Evolutionary conservation across 2,888 invertebrate genomes (phyloP), one percentile per base, ranked within the genome.

Genomic region (Neoitamus cyanurus): DNA sequence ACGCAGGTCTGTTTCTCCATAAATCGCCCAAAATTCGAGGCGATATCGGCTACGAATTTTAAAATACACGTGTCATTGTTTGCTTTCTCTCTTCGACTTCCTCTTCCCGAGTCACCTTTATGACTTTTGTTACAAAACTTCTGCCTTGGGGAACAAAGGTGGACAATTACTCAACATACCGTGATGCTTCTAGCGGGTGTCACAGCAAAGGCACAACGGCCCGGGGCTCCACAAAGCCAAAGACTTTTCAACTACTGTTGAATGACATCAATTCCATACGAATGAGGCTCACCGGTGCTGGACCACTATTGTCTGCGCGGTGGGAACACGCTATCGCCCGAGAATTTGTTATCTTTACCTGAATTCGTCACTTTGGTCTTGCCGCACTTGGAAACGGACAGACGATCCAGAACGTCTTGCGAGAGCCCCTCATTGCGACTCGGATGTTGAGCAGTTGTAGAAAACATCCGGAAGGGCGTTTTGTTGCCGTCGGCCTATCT

Each of bases 401-500:
- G 78, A 42, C 31, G 31, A 83, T 31, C 83, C 68, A 68, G 11
- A 28, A 73, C 48, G 58, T 84, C 82, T 82, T 69, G 58, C 58
- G 25, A 36, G 68, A 9, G 20, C 48, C 20, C 58, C 69, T 70
- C 78, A 15, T 42, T 58, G 83, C 73, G 36, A 25, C 46, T 83
- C 77, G 78, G 83, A 83, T 83, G 83, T 77, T 77, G 75, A 85
- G 69, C 78, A 69, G 78, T 83, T 85, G 78, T 83, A 80, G 37
- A 72, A 77, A 73, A 85, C 83, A 85, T 85, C 85, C 85, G 85
- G 85, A 84, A 85, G 80, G 85, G 85, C 85, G 85, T 85, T 85
- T 48, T 75, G 75, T 85, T 84, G 78, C 83, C 70, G 34, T 25
- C 7, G 78, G 72, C 83, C 70, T 72, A 78, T 78, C 72, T 80